These are phyloP conservation scores for Clistopyga incitator DNA, from an alignment of 2,888 invertebrate genomes.

Conservation along the genomic window DNA sequence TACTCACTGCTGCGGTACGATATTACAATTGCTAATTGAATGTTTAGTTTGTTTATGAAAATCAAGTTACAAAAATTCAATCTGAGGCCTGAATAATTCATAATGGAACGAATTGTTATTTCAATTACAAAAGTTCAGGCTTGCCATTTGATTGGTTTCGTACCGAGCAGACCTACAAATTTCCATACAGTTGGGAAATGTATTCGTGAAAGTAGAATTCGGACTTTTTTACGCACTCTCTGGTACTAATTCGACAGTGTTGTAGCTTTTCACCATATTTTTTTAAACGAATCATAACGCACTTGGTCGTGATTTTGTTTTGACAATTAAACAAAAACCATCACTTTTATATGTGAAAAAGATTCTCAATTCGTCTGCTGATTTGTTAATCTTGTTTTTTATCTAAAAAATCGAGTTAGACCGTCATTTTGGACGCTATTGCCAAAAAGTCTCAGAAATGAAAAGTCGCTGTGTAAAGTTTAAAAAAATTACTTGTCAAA, in stretches of 20 bases:
- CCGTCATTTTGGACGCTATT: background rate
- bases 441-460: background rate
- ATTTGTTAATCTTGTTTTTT: background rate
- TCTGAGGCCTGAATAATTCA: background rate
- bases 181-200: background rate
- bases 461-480: no score
- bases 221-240: background rate
- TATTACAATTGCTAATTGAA: background rate
- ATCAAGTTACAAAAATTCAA: background rate
- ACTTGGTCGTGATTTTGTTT: background rate
- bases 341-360: background rate
- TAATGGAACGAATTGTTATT: background rate
- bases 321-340: background rate
- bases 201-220: background rate
- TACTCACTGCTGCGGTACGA: background rate
- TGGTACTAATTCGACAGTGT: background rate
- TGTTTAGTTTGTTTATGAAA: conserved; percentile 1
- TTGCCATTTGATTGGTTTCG: background rate
- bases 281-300: background rate
- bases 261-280: background rate
- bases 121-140: background rate
- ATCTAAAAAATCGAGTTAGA: background rate
- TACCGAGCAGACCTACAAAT: background rate
- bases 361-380: background rate
- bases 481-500: no score